Evolutionary conservation across 2,113 vertebrate genomes (phyloP), one percentile per base, ranked within the genome.

Genomic region (Puffinus mauretanicus): DNA sequence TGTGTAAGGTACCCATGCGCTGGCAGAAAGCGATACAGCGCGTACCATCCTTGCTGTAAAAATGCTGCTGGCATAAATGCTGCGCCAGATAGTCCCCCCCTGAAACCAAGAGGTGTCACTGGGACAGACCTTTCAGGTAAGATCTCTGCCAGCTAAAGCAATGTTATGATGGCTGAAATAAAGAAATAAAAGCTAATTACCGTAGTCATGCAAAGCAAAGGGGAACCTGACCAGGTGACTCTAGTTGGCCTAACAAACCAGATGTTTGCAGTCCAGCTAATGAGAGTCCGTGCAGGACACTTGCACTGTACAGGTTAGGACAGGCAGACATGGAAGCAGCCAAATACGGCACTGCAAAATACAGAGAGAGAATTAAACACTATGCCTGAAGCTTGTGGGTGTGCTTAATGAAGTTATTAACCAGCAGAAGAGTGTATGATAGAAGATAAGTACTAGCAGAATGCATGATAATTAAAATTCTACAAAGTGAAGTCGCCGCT

Each of bases 381-480:
- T 0, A 26, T 16, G 70, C 76, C 19, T 20, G 71, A 64, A 86
- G 93, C 66, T 47, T 77, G 64, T 65, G 49, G 25, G 57, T 32
- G 67, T 17, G 80, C 67, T 51, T 77, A 32, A 83, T 0, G 0
- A 77, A 88, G 87, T 49, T 66, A 91, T 78, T 40, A 84, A 57
- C 16, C 82, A 83, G 77, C 83, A 81, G 76, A 70, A 58, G 71
- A 69, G 64, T 18, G 64, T 9, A 22, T 29, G 83, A 83, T 7
- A 72, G 72, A 40, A 91, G 95, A 94, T 27, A 70, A 95, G 80
- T 83, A 55, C 49, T 17, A 91, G 54, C 80, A 94, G 58, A 88
- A 84, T 19, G 55, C 36, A 32, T 0, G 38, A 24, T 32, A 87
- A 97, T 87, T 84, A 62, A 71, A 93, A 91, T 67, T 84, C 77